A percentile compares a stretch with the other conserved stretches of the same genome.
Conservation (phyloP, 2,797 vertebrate species). For the Pipistrellus nathusii region DNA sequence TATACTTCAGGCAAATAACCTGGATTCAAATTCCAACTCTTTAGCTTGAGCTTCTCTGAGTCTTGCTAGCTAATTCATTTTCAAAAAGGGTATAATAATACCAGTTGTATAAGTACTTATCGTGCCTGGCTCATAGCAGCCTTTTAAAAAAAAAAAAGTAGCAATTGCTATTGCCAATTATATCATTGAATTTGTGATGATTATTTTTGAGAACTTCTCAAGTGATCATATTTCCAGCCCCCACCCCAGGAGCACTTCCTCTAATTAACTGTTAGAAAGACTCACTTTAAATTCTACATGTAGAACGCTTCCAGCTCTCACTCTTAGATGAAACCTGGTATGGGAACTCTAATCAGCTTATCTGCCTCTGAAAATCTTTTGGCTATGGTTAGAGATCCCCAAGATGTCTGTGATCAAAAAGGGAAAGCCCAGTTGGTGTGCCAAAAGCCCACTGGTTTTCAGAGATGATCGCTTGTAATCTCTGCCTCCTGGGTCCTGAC, state of each 20-base stretch:
- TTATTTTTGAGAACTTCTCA: conserved; percentile 64
- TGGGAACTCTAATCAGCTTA: neutral
- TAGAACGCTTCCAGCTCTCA: neutral
- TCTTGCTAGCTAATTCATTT: conserved; percentile 29
- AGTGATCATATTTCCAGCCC: conserved; percentile 42
- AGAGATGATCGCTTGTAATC: neutral
- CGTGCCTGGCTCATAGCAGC: neutral
- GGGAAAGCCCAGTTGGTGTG: neutral
- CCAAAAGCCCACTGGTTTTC: neutral
- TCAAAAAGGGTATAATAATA: neutral
- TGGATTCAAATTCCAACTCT: neutral
- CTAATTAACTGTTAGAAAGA: conserved; percentile 54
- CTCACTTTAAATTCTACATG: conserved; percentile 35
- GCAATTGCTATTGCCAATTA: conserved; percentile 3
- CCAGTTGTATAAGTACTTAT: neutral
- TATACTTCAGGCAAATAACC: neutral
- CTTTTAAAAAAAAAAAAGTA: neutral
- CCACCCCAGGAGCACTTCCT: neutral
- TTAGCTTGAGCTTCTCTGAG: neutral
- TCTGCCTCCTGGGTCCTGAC: neutral
- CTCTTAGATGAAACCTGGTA: neutral
- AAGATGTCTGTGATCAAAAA: conserved; percentile 10
- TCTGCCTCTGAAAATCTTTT: neutral
- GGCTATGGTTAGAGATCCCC: neutral
- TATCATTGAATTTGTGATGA: conserved; percentile 69